Conservation (phyloP, 2,113 vertebrate genomes). For the Potamarius usumacintae region DNA sequence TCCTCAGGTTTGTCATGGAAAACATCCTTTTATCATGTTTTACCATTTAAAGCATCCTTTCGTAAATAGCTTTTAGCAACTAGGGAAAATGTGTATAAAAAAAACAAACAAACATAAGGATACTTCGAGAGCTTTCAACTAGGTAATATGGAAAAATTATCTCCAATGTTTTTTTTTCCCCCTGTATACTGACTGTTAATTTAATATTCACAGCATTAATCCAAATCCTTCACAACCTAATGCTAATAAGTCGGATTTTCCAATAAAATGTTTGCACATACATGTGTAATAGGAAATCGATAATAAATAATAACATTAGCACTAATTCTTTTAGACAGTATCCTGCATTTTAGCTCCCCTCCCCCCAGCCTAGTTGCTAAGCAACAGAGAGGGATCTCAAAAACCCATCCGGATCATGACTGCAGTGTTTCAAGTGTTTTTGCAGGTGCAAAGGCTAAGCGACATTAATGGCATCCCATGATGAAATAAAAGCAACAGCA, state of each 20-base stretch:
- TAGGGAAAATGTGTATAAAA: background rate
- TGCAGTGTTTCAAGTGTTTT: slow-evolving; percentile 25
- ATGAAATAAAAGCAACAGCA: background rate
- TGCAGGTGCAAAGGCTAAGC: background rate
- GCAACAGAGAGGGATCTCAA: slow-evolving; percentile 67
- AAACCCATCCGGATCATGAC: slow-evolving; percentile 57
- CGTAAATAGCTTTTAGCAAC: background rate
- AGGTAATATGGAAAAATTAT: background rate
- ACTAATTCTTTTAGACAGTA: slow-evolving; percentile 60
- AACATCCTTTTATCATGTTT: too few species aligned
- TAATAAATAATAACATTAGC: slow-evolving; percentile 47
- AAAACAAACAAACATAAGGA: background rate
- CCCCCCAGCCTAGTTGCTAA: slow-evolving; percentile 68
- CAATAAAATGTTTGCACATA: background rate
- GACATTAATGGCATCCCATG: background rate
- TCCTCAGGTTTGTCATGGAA: background rate
- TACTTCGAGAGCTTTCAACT: background rate
- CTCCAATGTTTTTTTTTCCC: background rate
- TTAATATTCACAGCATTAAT: background rate
- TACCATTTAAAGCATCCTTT: background rate
- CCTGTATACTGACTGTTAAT: background rate
- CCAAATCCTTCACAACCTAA: background rate
- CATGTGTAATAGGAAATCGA: background rate
- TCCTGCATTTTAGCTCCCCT: slow-evolving; percentile 18
- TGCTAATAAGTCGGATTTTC: background rate